Conservation (phyloP, 2,888 invertebrate genomes). For the Phlogophora meticulosa region DNA sequence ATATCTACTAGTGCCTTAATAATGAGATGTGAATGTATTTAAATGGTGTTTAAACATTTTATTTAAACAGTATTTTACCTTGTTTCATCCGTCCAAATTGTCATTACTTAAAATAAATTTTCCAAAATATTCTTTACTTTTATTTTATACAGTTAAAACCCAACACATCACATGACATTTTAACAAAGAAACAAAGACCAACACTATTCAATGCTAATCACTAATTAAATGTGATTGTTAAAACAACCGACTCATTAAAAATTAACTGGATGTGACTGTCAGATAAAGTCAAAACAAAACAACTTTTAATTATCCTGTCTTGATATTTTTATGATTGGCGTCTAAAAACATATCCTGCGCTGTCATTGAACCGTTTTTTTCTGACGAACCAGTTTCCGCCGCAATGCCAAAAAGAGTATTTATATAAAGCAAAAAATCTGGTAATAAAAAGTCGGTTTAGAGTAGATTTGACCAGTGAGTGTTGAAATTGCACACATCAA, state of each 20-base stretch:
- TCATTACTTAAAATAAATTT: slow-evolving; percentile 86
- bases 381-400: slow-evolving; percentile 36
- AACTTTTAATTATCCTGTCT: slow-evolving; percentile 38
- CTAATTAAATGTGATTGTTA: slow-evolving; percentile 39
- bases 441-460: slow-evolving; percentile 58
- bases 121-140: slow-evolving; percentile 72
- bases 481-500: slow-evolving; percentile 80
- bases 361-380: slow-evolving; percentile 45
- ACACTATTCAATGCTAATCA: slow-evolving; percentile 40
- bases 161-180: neutral
- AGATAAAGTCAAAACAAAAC: slow-evolving; percentile 45
- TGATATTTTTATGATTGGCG: slow-evolving; percentile 30
- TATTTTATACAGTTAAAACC: slow-evolving; percentile 46
- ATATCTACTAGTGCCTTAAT: slow-evolving; percentile 83
- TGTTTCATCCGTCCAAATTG: slow-evolving; percentile 84
- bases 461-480: slow-evolving; percentile 72
- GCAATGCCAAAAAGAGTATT: slow-evolving; percentile 18
- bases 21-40: slow-evolving; percentile 74
- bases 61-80: slow-evolving; percentile 67
- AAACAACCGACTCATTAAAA: slow-evolving; percentile 38
- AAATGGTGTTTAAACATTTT: slow-evolving; percentile 74
- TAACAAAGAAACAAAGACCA: slow-evolving; percentile 25
- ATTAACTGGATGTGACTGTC: slow-evolving; percentile 28
- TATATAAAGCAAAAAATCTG: slow-evolving; percentile 58
- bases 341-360: slow-evolving; percentile 26